These are phyloP conservation scores for Margarornis squamiger DNA, from an alignment of 2,797 vertebrate species.

Conservation along the genomic window DNA sequence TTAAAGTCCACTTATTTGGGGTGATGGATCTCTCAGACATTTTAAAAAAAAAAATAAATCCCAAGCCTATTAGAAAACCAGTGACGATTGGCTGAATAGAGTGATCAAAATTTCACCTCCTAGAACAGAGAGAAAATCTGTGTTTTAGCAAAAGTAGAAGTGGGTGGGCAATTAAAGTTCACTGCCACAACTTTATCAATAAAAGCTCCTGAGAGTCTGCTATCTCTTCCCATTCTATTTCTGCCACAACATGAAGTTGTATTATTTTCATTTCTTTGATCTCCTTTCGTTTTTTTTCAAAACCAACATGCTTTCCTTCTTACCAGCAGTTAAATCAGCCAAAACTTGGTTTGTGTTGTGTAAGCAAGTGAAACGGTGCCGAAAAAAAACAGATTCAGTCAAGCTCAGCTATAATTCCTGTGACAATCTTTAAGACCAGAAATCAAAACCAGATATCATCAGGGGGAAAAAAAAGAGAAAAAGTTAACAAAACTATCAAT, in stretches of 20 bases:
- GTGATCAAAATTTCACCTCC: neutral
- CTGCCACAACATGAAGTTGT: neutral
- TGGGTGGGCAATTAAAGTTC: neutral
- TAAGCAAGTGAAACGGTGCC: neutral
- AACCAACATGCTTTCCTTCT: neutral
- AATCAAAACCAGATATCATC: neutral
- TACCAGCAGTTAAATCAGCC: neutral
- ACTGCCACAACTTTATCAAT: neutral
- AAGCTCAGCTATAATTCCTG: neutral
- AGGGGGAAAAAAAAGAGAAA: fast-evolving
- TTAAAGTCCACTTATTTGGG: slow-evolving; percentile 59
- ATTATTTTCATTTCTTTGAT: neutral
- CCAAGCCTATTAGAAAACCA: slow-evolving; percentile 15
- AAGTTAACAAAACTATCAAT: neutral
- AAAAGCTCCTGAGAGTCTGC: neutral
- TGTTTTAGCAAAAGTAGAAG: neutral
- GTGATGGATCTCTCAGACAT: slow-evolving; percentile 51
- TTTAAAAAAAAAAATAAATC: neutral
- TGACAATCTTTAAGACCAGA: neutral
- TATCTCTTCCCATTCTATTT: neutral
- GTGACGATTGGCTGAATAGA: neutral
- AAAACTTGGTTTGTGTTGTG: neutral
- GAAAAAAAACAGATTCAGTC: neutral
- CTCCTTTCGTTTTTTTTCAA: neutral
- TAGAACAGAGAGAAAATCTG: neutral